Evolutionary conservation across 2,888 invertebrate species (phyloP).

Genomic region (Drosophila neonasuta): DNA sequence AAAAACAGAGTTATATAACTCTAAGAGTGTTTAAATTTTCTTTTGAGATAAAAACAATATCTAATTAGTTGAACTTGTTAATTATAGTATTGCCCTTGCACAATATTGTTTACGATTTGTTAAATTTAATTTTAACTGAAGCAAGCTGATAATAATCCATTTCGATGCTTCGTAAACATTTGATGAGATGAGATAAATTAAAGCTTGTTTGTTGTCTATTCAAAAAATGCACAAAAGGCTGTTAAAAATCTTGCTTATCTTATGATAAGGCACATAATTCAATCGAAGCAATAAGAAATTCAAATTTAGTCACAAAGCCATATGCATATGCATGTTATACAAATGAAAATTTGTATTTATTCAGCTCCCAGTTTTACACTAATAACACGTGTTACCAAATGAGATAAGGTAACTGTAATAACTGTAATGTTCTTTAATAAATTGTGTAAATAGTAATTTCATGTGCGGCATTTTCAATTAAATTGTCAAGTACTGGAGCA

Average conservation of each 20-base stretch:
- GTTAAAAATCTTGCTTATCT: conserved; percentile 28
- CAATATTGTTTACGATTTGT: conserved; percentile 12
- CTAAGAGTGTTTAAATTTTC: not conserved
- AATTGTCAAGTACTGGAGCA: conserved; percentile 57
- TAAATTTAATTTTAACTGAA: conserved; percentile 12
- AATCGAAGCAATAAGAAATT: conserved; percentile 21
- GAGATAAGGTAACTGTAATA: conserved; percentile 19
- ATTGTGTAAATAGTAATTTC: conserved; percentile 37
- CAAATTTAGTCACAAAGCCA: conserved; percentile 19
- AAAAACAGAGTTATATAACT: not conserved
- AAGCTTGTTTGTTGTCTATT: conserved; percentile 45
- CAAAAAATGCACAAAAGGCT: conserved; percentile 18
- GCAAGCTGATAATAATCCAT: conserved; percentile 6
- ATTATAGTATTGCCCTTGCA: conserved; percentile 17
- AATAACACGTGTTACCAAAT: conserved; percentile 1
- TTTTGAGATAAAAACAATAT: not conserved
- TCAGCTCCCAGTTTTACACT: conserved; percentile 38
- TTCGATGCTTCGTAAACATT: conserved; percentile 28
- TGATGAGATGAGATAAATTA: conserved; percentile 43
- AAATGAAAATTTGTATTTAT: conserved; percentile 1
- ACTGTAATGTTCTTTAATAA: conserved; percentile 47
- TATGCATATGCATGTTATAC: not conserved
- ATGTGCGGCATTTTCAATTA: conserved; percentile 62
- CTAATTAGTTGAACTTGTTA: conserved; percentile 3
- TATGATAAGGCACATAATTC: conserved; percentile 27